Evolutionary conservation across 2,888 invertebrate species (phyloP).

Genomic region (Mongoloraphidia duomilia): DNA sequence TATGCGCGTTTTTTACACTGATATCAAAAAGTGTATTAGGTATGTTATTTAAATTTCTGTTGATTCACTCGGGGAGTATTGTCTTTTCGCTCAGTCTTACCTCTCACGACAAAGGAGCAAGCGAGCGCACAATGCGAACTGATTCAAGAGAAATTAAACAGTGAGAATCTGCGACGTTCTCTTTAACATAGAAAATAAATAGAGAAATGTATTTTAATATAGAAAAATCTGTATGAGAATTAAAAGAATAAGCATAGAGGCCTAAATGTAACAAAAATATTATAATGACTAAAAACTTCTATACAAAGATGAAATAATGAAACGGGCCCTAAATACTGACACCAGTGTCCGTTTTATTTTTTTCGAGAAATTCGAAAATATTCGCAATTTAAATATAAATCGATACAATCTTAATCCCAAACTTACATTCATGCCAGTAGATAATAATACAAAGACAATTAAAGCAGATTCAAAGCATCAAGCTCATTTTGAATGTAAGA

Average conservation of each 20-base stretch:
- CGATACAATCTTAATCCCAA: too few species aligned
- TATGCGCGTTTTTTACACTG: constrained; percentile 7
- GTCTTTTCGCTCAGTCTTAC: too few species aligned
- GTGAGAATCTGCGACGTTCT: not conserved
- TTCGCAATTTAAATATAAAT: too few species aligned
- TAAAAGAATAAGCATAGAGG: constrained; percentile 7
- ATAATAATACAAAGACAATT: too few species aligned
- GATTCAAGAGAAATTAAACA: too few species aligned
- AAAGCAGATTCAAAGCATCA: too few species aligned
- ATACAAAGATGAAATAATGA: not conserved
- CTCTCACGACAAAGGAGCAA: too few species aligned
- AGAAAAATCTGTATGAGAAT: constrained; percentile 9
- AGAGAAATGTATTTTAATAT: constrained; percentile 13
- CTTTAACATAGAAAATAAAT: constrained; percentile 8
- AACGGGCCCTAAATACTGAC: not conserved
- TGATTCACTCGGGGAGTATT: constrained; percentile 2
- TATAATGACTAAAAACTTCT: not conserved
- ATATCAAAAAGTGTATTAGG: constrained; percentile 7
- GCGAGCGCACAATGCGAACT: too few species aligned
- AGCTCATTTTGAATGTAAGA: too few species aligned
- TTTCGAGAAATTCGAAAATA: too few species aligned
- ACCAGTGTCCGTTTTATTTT: not conserved
- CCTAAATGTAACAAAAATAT: constrained; percentile 12
- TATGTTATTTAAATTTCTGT: not conserved
- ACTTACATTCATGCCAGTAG: too few species aligned